Evolutionary conservation across 2,888 invertebrate species (phyloP).

Genomic region (Lasioglossum leucozonium): DNA sequence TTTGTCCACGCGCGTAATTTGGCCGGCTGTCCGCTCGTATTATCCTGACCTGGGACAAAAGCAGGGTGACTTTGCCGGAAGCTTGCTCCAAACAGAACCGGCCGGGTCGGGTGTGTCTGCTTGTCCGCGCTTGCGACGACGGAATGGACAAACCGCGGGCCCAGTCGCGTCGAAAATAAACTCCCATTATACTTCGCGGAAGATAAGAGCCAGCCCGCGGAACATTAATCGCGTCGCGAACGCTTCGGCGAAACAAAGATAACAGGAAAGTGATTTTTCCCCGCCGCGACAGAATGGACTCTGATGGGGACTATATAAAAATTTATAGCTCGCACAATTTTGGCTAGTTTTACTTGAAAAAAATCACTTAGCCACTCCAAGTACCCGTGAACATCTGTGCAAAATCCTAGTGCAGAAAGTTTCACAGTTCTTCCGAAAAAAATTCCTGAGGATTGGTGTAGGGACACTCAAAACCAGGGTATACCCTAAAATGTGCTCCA

Average conservation of each 20-base stretch:
- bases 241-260: neutral
- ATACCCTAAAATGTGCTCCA: neutral
- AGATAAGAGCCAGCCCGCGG: neutral
- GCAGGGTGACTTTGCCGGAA: conserved; percentile 54
- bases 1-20: conserved; percentile 52
- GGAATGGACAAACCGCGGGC: neutral
- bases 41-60: conserved; percentile 64
- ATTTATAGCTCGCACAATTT: too few species aligned
- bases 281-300: too few species aligned
- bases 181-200: conserved; percentile 3
- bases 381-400: too few species aligned
- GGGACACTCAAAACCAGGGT: neutral
- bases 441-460: neutral
- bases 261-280: neutral
- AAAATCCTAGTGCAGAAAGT: neutral
- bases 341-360: too few species aligned
- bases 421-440: neutral
- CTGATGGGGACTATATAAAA: too few species aligned
- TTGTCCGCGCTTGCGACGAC: conserved; percentile 27
- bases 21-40: conserved; percentile 44
- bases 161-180: neutral
- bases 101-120: conserved; percentile 13
- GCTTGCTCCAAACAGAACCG: conserved; percentile 22
- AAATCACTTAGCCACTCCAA: too few species aligned
- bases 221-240: neutral